Percentiles rank a stretch among this genome's conserved stretches.
Evolutionary conservation across 2,797 vertebrate genomes (phyloP).

Genomic region (Bufotes viridis): DNA sequence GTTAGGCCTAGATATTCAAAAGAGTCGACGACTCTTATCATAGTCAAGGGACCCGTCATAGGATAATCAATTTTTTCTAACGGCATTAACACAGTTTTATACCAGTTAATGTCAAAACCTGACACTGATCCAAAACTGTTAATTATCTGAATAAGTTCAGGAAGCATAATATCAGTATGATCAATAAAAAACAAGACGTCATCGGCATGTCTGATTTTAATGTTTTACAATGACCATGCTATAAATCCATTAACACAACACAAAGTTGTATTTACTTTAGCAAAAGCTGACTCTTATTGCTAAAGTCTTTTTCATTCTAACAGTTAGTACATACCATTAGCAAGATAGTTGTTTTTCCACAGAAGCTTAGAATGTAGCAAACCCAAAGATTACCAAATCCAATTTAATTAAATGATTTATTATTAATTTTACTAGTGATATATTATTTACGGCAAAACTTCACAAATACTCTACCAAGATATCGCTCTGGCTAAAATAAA

Average conservation of each 20-base stretch:
- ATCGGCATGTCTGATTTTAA: no score
- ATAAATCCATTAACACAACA: background rate
- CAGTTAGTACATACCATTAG: background rate
- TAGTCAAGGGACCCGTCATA: no score
- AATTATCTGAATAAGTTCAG: no score
- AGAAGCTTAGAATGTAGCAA: background rate
- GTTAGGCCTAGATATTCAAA: no score
- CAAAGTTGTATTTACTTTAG: background rate
- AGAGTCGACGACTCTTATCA: no score
- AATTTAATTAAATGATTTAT: conserved; percentile 19
- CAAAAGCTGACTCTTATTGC: background rate
- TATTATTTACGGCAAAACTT: conserved; percentile 27
- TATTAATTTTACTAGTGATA: conserved; percentile 20
- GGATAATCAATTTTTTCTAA: no score
- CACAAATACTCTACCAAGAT: background rate
- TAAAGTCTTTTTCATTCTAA: background rate
- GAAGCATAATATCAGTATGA: no score
- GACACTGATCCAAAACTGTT: no score
- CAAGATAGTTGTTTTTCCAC: background rate
- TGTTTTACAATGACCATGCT: no score
- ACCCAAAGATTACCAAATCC: background rate
- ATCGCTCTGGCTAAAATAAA: background rate
- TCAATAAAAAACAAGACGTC: no score
- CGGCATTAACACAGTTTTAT: no score
- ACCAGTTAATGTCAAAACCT: no score